Evolutionary conservation across 2,888 invertebrate genomes (phyloP).

Genomic region (Drosophila koepferae): DNA sequence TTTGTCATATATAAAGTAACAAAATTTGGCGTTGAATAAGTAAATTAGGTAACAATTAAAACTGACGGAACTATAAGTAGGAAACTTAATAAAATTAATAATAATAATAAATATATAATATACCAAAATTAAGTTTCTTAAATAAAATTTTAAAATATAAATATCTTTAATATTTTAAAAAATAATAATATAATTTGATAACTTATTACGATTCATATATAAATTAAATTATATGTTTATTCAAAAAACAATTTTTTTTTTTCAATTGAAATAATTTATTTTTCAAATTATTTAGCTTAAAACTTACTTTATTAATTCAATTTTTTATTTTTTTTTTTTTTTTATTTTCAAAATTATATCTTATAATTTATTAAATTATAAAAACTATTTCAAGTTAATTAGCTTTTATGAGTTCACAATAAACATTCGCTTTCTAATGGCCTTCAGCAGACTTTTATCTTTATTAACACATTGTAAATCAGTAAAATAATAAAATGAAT

Average conservation of each 20-base stretch:
- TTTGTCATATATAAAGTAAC: not conserved
- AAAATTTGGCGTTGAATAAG: not conserved
- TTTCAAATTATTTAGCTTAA: not conserved
- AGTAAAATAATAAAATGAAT: not conserved
- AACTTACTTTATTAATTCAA: not conserved
- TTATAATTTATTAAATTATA: too few species aligned
- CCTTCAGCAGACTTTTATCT: not conserved
- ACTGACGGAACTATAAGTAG: not conserved
- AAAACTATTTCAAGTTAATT: not conserved
- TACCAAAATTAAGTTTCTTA: not conserved
- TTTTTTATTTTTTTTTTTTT: too few species aligned
- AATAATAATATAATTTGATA: not conserved
- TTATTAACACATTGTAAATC: not conserved
- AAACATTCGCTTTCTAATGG: slow-evolving; percentile 7
- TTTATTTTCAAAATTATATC: too few species aligned
- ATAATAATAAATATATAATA: not conserved
- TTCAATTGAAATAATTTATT: too few species aligned
- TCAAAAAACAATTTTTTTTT: not conserved
- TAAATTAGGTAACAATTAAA: slow-evolving; percentile 1
- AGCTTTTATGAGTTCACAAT: not conserved
- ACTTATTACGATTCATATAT: too few species aligned
- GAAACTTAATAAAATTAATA: not conserved
- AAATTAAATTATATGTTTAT: too few species aligned
- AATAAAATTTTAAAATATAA: too few species aligned
- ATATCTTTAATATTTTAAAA: too few species aligned